These are phyloP conservation scores for Hippoglossus hippoglossus DNA, from an alignment of 2,797 vertebrate species.

Conservation along the genomic window DNA sequence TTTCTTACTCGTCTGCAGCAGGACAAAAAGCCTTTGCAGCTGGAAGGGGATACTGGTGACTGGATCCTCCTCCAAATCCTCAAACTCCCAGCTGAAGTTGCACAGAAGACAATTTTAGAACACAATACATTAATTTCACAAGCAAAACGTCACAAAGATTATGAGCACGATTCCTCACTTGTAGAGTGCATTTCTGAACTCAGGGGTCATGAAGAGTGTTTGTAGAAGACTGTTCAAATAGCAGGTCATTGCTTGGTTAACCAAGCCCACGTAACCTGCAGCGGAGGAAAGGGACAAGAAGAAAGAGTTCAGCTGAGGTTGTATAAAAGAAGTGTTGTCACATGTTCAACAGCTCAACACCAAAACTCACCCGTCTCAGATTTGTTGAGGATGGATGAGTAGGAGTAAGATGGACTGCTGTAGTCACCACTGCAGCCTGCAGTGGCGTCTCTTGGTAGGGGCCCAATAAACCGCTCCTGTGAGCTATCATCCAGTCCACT, in stretches of 20 bases:
- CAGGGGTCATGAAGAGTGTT: conserved; percentile 98
- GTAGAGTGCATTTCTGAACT: conserved; percentile 99
- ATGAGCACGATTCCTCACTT: conserved; percentile 86
- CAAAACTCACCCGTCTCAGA: conserved; percentile 92
- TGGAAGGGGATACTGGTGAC: conserved; percentile 98
- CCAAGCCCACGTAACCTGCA: conserved; percentile 96
- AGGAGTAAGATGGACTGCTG: conserved; percentile 95
- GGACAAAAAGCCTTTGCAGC: conserved; percentile 96
- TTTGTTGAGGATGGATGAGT: conserved; percentile 96
- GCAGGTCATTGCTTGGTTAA: conserved; percentile 99
- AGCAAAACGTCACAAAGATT: conserved; percentile 5
- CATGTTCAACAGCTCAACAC: not conserved
- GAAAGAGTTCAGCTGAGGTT: not conserved
- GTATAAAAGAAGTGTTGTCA: not conserved
- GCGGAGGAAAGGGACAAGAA: conserved; percentile 2
- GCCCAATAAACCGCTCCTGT: conserved; percentile 94
- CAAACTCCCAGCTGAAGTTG: conserved; percentile 94
- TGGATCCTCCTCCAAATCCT: conserved; percentile 96
- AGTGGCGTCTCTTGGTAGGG: conserved; percentile 92
- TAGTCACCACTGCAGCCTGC: conserved; percentile 92
- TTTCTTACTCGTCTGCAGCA: conserved; percentile 98
- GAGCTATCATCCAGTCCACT: conserved; percentile 88
- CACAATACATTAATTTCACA: not conserved
- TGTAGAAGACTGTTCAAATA: conserved; percentile 99
- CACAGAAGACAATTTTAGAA: conserved; percentile 2